phyloP scores from a whole-genome alignment of 2,888 invertebrate genomes.

The Tetramorium bicarinatum region DNA sequence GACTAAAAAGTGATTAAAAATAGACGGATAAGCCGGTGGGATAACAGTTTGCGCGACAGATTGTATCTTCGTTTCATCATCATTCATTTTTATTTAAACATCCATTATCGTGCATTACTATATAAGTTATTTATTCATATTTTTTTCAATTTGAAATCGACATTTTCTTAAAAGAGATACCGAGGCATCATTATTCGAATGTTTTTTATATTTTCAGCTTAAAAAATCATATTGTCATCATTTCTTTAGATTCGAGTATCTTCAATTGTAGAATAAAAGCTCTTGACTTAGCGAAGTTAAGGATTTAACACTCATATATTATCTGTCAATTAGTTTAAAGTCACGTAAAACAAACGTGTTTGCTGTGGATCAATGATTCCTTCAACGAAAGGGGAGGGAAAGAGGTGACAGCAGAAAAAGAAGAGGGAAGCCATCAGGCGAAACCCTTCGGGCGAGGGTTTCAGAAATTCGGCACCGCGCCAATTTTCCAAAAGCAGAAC shows the following conservation, averaged over 20 bases:
- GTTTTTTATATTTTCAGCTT: neutral
- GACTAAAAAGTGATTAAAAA: constrained; percentile 48
- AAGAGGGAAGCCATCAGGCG: constrained; percentile 50
- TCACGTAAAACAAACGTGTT: neutral
- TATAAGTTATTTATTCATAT: neutral
- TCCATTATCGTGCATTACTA: neutral
- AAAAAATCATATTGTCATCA: neutral
- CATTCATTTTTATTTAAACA: neutral
- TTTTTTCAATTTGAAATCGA: neutral
- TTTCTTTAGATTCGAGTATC: neutral
- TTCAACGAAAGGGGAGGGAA: constrained; percentile 21
- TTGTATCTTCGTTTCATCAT: neutral
- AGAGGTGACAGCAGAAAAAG: constrained; percentile 23
- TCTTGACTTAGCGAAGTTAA: neutral
- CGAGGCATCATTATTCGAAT: neutral
- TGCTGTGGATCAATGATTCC: constrained; percentile 7
- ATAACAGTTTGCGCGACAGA: neutral
- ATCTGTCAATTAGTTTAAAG: constrained; percentile 19
- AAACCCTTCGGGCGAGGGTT: constrained; percentile 74
- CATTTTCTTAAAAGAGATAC: neutral
- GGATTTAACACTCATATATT: neutral
- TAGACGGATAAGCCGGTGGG: constrained; percentile 8
- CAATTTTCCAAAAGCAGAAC: constrained; percentile 81
- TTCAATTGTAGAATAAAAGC: neutral
- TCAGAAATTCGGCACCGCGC: constrained; percentile 79